Evolutionary conservation across 2,113 vertebrate species (phyloP).

Genomic region (Gallinago paraguaiae): DNA sequence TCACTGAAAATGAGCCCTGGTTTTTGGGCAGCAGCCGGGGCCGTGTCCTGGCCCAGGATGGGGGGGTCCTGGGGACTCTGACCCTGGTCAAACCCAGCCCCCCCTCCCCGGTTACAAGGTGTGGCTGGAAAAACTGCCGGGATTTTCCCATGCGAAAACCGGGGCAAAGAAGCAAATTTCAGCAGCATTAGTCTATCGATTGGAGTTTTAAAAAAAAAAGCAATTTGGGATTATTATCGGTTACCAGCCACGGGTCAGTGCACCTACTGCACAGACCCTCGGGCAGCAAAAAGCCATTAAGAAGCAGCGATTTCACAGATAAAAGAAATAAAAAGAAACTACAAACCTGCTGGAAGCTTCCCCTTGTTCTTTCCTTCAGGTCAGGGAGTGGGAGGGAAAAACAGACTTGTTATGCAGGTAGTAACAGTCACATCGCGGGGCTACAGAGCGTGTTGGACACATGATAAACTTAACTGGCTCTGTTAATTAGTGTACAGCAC

Average conservation of each 20-base stretch:
- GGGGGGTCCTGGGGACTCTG: neutral
- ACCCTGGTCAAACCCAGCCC: neutral
- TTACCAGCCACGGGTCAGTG: neutral
- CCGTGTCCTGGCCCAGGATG: accelerated
- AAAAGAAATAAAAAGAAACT: constrained; percentile 69
- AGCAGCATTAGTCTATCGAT: neutral
- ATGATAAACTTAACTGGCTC: constrained; percentile 3
- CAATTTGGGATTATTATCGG: neutral
- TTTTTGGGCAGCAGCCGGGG: neutral
- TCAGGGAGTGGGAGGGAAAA: constrained; percentile 76
- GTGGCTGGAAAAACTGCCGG: neutral
- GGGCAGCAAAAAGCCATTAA: constrained; percentile 45
- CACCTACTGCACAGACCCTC: neutral
- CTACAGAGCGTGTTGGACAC: constrained; percentile 58
- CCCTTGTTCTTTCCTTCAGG: constrained; percentile 91
- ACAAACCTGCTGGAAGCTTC: constrained; percentile 93
- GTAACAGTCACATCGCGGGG: constrained; percentile 54
- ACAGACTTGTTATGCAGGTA: constrained; percentile 64
- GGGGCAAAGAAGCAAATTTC: neutral
- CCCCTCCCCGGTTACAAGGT: neutral
- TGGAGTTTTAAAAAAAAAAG: neutral
- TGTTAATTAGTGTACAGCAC: constrained; percentile 52
- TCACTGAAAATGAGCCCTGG: neutral
- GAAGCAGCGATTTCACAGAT: constrained; percentile 43
- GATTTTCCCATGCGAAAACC: neutral